Evolutionary conservation across 2,888 invertebrate genomes (phyloP).

Genomic region (Lobophora halterata): DNA sequence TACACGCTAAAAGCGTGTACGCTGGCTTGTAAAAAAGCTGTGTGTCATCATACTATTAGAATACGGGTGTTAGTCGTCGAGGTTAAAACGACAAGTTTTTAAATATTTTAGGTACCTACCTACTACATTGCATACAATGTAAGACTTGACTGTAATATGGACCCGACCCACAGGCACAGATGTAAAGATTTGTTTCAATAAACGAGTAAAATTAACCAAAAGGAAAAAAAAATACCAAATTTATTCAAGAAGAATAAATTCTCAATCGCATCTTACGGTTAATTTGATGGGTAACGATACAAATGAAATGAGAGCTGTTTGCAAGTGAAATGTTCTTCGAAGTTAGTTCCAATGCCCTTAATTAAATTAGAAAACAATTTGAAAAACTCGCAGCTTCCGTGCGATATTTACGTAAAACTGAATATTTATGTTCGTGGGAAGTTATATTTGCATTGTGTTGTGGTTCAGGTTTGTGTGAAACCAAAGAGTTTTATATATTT

Average conservation of each 20-base stretch:
- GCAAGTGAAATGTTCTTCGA: constrained; percentile 30
- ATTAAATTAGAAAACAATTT: constrained; percentile 34
- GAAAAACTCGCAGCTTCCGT: constrained; percentile 22
- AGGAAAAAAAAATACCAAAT: constrained; percentile 6
- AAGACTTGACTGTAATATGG: too few species aligned
- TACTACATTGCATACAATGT: too few species aligned
- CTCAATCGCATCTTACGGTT: constrained; percentile 24
- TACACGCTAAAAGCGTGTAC: too few species aligned
- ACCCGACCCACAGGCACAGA: too few species aligned
- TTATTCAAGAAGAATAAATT: constrained; percentile 18
- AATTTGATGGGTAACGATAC: constrained; percentile 28
- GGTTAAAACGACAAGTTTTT: too few species aligned
- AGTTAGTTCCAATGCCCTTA: constrained; percentile 24
- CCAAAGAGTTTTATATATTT: too few species aligned
- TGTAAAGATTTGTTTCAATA: too few species aligned
- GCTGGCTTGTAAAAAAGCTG: too few species aligned
- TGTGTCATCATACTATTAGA: too few species aligned
- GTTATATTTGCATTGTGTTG: constrained; percentile 17
- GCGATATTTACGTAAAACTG: constrained; percentile 27
- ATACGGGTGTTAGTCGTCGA: too few species aligned
- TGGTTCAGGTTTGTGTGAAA: constrained; percentile 7
- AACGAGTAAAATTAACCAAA: constrained; percentile 7
- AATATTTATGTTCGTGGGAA: constrained; percentile 24
- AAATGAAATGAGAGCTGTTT: constrained; percentile 30
- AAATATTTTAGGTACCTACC: too few species aligned